Evolutionary conservation across 2,888 invertebrate species (phyloP), one percentile per base, ranked within the genome.

Genomic region (Uropetala carovei): DNA sequence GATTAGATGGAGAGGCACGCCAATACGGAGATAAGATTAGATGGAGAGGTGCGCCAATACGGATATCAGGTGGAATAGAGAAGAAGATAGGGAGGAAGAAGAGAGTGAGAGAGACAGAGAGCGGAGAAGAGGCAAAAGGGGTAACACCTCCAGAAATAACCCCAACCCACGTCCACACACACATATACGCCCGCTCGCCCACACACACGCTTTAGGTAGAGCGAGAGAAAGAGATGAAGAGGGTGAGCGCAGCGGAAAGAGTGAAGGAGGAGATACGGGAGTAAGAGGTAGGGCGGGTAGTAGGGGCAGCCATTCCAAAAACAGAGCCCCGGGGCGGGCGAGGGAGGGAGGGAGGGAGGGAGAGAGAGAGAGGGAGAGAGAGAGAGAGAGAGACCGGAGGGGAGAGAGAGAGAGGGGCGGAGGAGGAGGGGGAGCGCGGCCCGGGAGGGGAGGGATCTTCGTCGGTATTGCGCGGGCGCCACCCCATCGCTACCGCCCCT

Each of bases 391-490:
- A 43, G 43, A 43, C 43, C 43, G 43, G 43, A 43, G 56, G 57
- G 83, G 57, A 22, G 81, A 22, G 7, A 7, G 18, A 30, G 43
- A 30, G 43, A 7, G 82, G 82, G 43, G 43, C 5, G 16, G 8
- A 43, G 30, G 82, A 43, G 16, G 75, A 9, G 75, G 27, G 75
- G 27, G 43, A 30, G 43, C 14, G 16, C 43, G 11, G 27, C 14
- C 43, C 56, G 83, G 11, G n/a, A n/a, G 75, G 75, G n/a, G 58
- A 57, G 85, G 64, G 64, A 18, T n/a, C 64, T 68, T 43, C 60
- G 43, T 43, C 43, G 89, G 89, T 60, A 89, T 92, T 86, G 93
- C 92, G 93, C 91, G 92, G 82, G 86, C 89, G 56, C 92, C 83
- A 43, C 91, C 64, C 57, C 89, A 57, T 83, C 86, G 83, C 92